A percentile compares a stretch with the other conserved stretches of the same genome.
phyloP scores from a whole-genome alignment of 2,113 vertebrate genomes.

The Isurus oxyrinchus region DNA sequence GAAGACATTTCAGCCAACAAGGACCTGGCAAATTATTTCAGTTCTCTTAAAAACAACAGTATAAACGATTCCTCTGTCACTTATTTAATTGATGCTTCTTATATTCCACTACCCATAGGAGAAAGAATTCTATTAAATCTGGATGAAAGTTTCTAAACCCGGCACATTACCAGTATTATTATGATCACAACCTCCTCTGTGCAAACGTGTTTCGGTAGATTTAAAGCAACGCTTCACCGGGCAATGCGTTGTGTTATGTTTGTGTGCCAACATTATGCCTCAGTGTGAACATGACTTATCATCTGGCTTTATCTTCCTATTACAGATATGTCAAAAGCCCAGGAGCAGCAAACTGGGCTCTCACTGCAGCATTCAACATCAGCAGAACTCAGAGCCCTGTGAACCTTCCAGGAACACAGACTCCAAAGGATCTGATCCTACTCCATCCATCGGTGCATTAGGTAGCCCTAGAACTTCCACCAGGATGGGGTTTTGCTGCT shows the following conservation, averaged over 20 bases:
- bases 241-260: background rate
- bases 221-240: background rate
- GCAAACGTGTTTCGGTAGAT: background rate
- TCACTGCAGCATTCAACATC: background rate
- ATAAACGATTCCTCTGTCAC: background rate
- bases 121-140: constrained; percentile 1
- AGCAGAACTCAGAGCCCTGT: background rate
- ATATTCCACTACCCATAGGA: background rate
- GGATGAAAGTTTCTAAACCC: background rate
- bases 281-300: background rate
- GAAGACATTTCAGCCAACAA: background rate
- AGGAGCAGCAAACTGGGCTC: background rate
- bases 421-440: background rate
- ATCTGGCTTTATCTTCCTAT: background rate
- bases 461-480: background rate
- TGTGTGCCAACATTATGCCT: background rate
- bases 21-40: constrained; percentile 8
- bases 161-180: background rate
- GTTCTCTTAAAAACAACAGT: background rate
- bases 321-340: no score
- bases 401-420: background rate
- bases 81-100: constrained; percentile 3
- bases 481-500: background rate
- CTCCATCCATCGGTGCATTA: background rate
- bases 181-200: constrained; percentile 6